Evolutionary conservation across 2,888 invertebrate species (phyloP), one percentile per base, ranked within the genome.

Genomic region (Limnephilus marmoratus): DNA sequence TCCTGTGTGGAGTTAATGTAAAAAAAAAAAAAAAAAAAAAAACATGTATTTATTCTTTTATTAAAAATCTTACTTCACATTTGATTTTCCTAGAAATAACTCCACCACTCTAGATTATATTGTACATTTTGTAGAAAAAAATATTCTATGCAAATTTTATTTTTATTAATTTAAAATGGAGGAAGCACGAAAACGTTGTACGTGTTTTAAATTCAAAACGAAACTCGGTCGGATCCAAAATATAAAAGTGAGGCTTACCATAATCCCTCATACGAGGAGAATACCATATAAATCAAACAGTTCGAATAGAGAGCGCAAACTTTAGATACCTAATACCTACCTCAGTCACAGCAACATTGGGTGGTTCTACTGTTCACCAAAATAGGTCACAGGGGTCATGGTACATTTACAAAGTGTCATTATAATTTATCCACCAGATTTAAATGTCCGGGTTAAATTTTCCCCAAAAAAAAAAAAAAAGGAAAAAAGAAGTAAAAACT

Each of bases 201-300:
- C 83, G 83, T 83, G 83, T 83, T 83, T 83, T 83, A 34, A 83
- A 83, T 83, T 83, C 83, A 34, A 83, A 68, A 83, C 31, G 83
- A 83, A 34, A 83, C 31, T 83, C n/a, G 34, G 37, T 34, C 83
- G 34, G 34, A 82, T 82, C 29, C 24, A 37, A 83, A 34, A 83
- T 18, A 18, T 34, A 83, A 83, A 83, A 83, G 83, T 83, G 24
- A 34, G 18, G 83, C 83, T 83, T 83, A 83, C 9, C 29, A 37
- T 37, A 83, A 83, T 83, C 83, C 83, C 34, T 12, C 83, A 83
- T 37, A 31, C 83, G 34, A 18, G 29, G 83, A 83, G 83, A 83
- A 83, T 83, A 34, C 37, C 31, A 34, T 34, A 83, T 83, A 83
- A 83, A 83, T 83, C 83, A 83, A 83, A 83, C 83, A 83, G 83